Evolutionary conservation across 2,888 invertebrate genomes (phyloP), one percentile per base, ranked within the genome.

Genomic region (Gandaritis pyraliata): DNA sequence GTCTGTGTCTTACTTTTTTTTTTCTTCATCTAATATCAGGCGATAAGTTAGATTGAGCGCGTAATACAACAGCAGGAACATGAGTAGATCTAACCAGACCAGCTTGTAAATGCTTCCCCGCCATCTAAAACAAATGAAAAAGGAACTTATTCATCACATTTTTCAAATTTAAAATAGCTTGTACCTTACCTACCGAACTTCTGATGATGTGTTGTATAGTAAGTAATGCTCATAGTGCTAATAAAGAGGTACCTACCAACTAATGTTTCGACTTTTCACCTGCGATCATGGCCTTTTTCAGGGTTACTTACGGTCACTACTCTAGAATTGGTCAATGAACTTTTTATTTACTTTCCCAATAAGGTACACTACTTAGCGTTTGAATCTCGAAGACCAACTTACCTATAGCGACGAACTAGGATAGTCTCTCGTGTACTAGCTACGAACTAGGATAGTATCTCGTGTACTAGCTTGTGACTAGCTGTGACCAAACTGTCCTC

Each of bases 61-160:
- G 79, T 97, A 97, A 84, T 98, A 98, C 57, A 96, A 83, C 38
- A 94, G 87, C 65, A 97, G 93, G 83, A 97, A 98, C 55, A 96
- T 93, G 30, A 96, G 80, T 56, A 98, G 93, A 85, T 98, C 98
- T 71, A 97, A 93, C 97, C 98, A 98, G 66, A 98, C 96, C 72
- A 98, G 90, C 88, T 98, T 98, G 94, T 98, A 98, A 76, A 98
- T 96, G 83, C 98, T 98, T 46, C 98, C 98, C 71, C 95, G 95
- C 98, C 98, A 98, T 93, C 98, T 98, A 93, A 67, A 94, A 94
- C 63, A 58, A 58, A 63, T 54, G 4, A 39, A 60, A 38, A n/a
- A 6, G 8, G 3, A 12, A 1, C 33, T 43, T 41, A 15, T 13
- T 41, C 6, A 33, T 33, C 33, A 10, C 33, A 33, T 33, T 33